A percentile compares a stretch with the other conserved stretches of the same genome.
phyloP scores from a whole-genome alignment of 1,140 invertebrate genomes.

The Penaeus vannamei region DNA sequence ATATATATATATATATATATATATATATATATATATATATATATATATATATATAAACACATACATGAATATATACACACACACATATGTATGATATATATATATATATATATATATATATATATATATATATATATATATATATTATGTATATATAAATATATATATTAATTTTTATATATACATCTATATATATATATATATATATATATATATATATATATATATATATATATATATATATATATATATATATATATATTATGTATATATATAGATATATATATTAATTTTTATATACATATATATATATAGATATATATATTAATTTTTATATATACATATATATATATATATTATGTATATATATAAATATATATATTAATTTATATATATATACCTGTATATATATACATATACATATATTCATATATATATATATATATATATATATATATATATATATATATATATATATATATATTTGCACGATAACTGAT shows the following conservation, averaged over 20 bases:
- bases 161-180: no score
- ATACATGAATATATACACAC: no score
- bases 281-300: no score
- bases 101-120: not conserved
- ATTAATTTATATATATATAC: not conserved
- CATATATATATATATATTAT: no score
- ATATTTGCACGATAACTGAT: not conserved
- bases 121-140: no score
- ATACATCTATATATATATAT: no score
- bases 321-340: not conserved
- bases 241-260: no score
- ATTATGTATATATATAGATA: not conserved
- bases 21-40: no score
- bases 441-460: slow-evolving; percentile 17
- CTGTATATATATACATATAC: not conserved
- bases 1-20: not conserved
- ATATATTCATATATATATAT: slow-evolving; percentile 20
- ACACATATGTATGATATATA: not conserved
- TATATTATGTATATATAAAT: not conserved
- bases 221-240: no score
- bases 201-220: not conserved
- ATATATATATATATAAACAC: no score
- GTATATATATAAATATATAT: no score
- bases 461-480: slow-evolving; percentile 22
- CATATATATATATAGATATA: no score